Base-by-base conservation (phyloP, 2,888 invertebrate genomes). In the Notodonta dromedarius region DNA sequence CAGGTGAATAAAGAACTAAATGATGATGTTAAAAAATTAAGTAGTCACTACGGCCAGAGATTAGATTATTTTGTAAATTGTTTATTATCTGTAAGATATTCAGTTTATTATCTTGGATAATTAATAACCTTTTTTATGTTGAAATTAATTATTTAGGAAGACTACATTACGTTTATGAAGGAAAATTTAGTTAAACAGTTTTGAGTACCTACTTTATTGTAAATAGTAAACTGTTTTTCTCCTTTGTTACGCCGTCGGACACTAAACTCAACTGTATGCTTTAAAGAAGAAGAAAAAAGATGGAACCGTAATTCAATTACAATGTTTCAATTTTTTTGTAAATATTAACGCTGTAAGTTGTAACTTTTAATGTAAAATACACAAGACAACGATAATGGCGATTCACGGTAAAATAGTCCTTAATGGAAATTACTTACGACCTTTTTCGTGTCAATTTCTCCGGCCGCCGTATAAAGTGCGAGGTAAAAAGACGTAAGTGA, bases 251-350 rank as follows among this genome's bases (percentile, higher is more conserved):
- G 60, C 73, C 69, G 74, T 74, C 69, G 74, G 71, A 74, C 62
- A 56, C 67, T 71, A 77, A 71, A 60, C 5, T 58, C 62, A 64
- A 70, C 63, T 65, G 16, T 40, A 73, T 72, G 82, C 81, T 86
- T 85, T 74, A 67, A 74, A 69, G 58, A 39, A 59, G 54, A 62
- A 66, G 60, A 62, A 67, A 63, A 62, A 61, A 13, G 58, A 61
- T 58, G 63, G 71, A 70, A 85, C 85, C 79, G 87, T 89, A 87
- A 91, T 90, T 86, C 86, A 86, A 91, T 89, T 90, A 89, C 86
- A 79, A 66, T 79, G 82, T 85, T 88, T 87, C 80, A 85, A 85
- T 83, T 53, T 83, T 53, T 32, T 69, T 92, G 92, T 91, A 91
- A 88, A 91, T 91, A 91, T 74, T 84, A 82, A 60, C 24, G 14